Evolutionary conservation across 2,113 vertebrate genomes (phyloP).

Genomic region (Brachypodius melanocephalos): DNA sequence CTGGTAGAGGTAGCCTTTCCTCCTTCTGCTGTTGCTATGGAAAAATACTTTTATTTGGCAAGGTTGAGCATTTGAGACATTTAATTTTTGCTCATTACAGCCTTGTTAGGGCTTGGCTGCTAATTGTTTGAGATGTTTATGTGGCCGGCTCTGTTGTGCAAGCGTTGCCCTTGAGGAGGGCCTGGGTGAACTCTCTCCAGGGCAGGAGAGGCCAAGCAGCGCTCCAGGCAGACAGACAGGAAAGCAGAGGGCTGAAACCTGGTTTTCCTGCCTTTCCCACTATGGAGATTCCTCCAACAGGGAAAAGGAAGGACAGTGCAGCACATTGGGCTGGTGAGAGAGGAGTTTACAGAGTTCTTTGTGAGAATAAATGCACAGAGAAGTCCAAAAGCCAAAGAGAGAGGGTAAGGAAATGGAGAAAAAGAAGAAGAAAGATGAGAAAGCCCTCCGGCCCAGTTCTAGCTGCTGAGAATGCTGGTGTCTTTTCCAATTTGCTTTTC

Average conservation of each 20-base stretch:
- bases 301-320: not conserved
- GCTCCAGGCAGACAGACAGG: not conserved
- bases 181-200: rapidly evolving
- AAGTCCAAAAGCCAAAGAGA: not conserved
- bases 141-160: not conserved
- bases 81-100: not conserved
- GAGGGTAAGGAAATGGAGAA: not conserved
- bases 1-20: not conserved
- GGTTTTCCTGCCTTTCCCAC: not conserved
- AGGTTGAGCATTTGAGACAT: not conserved
- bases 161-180: not conserved
- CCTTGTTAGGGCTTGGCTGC: not conserved
- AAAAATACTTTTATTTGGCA: not conserved
- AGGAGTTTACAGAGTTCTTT: not conserved
- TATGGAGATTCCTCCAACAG: not conserved
- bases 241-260: not conserved
- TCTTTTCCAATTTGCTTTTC: not conserved
- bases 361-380: not conserved
- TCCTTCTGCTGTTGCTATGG: not conserved
- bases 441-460: not conserved
- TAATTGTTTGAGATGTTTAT: not conserved
- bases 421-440: not conserved
- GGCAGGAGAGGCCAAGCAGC: not conserved
- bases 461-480: not conserved
- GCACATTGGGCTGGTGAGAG: not conserved